These are phyloP conservation scores for Sycophila texana DNA, from an alignment of 2,888 invertebrate genomes.

Conservation along the genomic window DNA sequence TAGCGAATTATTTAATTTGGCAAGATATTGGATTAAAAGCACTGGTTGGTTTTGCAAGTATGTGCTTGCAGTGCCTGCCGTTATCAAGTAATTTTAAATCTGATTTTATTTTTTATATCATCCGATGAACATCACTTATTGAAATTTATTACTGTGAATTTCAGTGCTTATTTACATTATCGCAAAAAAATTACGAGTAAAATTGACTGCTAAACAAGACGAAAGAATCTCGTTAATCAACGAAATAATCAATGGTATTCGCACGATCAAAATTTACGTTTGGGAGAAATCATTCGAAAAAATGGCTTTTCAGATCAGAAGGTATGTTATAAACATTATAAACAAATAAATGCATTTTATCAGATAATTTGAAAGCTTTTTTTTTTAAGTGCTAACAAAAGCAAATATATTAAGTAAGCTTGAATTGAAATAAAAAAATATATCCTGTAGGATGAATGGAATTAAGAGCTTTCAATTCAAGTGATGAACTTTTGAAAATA, in stretches of 20 bases:
- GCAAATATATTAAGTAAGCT: too few relatives aligned
- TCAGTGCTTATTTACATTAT: too few relatives aligned
- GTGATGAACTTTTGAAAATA: too few relatives aligned
- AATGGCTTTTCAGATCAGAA: slow-evolving; percentile 81
- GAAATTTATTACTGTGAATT: too few relatives aligned
- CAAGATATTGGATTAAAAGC: slow-evolving; percentile 77
- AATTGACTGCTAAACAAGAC: slow-evolving; percentile 79
- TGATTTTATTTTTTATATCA: background rate
- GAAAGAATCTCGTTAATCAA: slow-evolving; percentile 88
- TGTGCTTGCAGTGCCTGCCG: too few relatives aligned
- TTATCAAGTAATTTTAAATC: slow-evolving; percentile 73
- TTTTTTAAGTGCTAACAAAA: too few relatives aligned
- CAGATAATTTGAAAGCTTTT: too few relatives aligned
- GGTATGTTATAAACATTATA: slow-evolving; percentile 74
- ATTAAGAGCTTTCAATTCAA: too few relatives aligned
- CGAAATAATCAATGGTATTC: slow-evolving; percentile 86
- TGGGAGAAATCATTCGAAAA: slow-evolving; percentile 88
- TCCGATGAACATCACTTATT: background rate
- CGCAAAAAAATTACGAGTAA: too few relatives aligned
- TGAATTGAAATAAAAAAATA: too few relatives aligned
- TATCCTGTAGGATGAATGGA: too few relatives aligned
- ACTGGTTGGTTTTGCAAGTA: slow-evolving; percentile 78
- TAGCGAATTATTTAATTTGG: slow-evolving; percentile 80
- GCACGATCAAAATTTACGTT: slow-evolving; percentile 91
- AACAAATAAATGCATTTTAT: too few relatives aligned